Percentiles rank a stretch among this genome's conserved stretches.
phyloP scores from a whole-genome alignment of 2,797 vertebrate genomes.

The Cossypha caffra region DNA sequence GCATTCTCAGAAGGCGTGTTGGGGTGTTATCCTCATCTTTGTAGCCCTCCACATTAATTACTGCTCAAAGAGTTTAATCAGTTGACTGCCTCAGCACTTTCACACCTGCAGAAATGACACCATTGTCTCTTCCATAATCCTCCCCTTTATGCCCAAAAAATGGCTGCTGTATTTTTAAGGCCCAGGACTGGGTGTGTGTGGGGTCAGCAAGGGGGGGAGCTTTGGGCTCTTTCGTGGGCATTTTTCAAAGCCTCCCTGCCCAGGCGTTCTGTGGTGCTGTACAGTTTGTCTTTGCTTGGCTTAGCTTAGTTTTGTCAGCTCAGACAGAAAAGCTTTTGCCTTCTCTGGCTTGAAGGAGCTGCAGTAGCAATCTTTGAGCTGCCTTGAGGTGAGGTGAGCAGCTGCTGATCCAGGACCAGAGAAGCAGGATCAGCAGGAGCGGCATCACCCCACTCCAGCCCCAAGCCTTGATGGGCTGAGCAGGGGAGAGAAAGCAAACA shows the following conservation, averaged over 20 bases:
- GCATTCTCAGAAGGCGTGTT: neutral
- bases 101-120: neutral
- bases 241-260: neutral
- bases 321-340: neutral
- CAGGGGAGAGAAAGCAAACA: neutral
- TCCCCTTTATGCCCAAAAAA: neutral
- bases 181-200: fast-evolving
- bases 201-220: fast-evolving
- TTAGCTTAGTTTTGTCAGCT: neutral
- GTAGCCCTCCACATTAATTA: neutral
- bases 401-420: neutral
- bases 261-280: fast-evolving
- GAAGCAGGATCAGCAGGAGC: neutral
- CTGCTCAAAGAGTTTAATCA: neutral
- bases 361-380: neutral
- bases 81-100: neutral
- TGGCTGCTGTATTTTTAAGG: neutral
- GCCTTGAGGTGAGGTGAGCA: neutral
- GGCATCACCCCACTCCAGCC: fast-evolving
- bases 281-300: neutral
- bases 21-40: neutral
- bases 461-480: fast-evolving
- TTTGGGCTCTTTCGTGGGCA: fast-evolving
- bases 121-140: neutral
- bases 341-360: neutral